A percentile compares a stretch with the other conserved stretches of the same genome.
Conservation (phyloP, 2,113 vertebrate genomes). For the Cheirogaleus medius region DNA sequence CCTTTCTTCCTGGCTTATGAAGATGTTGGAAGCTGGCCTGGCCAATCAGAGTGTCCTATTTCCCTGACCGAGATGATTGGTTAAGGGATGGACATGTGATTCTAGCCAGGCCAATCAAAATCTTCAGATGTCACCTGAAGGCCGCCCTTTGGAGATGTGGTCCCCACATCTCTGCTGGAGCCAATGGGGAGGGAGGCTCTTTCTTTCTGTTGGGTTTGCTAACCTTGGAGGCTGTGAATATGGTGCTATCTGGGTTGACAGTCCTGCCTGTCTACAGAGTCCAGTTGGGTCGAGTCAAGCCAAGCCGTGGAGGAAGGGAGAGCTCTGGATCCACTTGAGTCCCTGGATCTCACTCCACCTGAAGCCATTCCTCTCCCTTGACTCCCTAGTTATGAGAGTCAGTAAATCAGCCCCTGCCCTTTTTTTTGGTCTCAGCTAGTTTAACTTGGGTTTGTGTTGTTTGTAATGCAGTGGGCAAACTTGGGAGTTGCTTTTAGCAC, state of each 20-base stretch:
- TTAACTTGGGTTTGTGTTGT: neutral
- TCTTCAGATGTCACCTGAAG: too few relatives aligned
- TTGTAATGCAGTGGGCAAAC: neutral
- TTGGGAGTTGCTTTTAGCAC: constrained; percentile 17
- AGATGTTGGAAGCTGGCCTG: neutral
- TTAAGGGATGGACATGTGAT: neutral
- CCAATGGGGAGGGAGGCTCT: neutral
- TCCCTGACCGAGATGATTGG: neutral
- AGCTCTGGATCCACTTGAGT: neutral
- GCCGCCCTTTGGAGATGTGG: too few relatives aligned
- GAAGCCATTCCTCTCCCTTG: neutral
- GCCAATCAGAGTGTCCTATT: neutral
- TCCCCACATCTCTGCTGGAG: neutral
- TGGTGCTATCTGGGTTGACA: neutral
- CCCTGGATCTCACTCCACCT: constrained; percentile 40
- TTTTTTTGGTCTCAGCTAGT: neutral
- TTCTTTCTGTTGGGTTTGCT: neutral
- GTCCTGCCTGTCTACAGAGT: neutral
- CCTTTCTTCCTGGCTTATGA: neutral
- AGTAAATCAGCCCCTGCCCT: neutral
- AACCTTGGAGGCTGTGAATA: neutral
- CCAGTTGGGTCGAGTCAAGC: neutral
- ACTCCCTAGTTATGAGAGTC: neutral
- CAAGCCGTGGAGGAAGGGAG: neutral
- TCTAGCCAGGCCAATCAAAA: constrained; percentile 11